Conservation (phyloP, 2,113 vertebrate genomes). For the Dissostichus mawsoni region DNA sequence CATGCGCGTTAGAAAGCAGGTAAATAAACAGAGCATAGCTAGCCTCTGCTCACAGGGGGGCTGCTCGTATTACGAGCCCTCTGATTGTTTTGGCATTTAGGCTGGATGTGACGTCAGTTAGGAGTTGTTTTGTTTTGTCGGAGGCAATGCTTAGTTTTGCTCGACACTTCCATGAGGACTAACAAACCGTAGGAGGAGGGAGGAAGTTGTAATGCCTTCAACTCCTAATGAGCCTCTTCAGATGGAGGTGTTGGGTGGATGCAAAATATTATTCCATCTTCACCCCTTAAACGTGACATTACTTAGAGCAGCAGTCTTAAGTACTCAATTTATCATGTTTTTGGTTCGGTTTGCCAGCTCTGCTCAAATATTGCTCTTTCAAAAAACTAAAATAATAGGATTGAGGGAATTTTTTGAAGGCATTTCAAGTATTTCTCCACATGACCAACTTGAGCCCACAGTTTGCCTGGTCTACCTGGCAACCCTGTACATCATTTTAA, state of each 20-base stretch:
- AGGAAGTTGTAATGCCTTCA: slow-evolving; percentile 16
- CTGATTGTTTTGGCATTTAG: slow-evolving; percentile 67
- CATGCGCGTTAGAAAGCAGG: slow-evolving; percentile 39
- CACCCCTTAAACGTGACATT: not conserved
- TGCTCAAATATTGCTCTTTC: slow-evolving; percentile 5
- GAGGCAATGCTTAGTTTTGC: slow-evolving; percentile 34
- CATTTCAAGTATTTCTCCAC: slow-evolving; percentile 47
- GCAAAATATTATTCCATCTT: slow-evolving; percentile 39
- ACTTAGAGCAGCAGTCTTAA: slow-evolving; percentile 2
- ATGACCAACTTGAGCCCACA: slow-evolving; percentile 37
- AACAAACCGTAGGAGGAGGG: slow-evolving; percentile 12
- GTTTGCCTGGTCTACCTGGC: slow-evolving; percentile 38
- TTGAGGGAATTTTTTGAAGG: not conserved
- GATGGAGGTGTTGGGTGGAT: slow-evolving; percentile 30
- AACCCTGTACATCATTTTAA: slow-evolving; percentile 22
- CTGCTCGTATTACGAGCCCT: slow-evolving; percentile 47
- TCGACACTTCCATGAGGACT: slow-evolving; percentile 22
- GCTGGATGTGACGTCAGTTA: slow-evolving; percentile 44
- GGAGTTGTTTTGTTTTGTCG: slow-evolving; percentile 43
- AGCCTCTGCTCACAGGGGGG: slow-evolving; percentile 29
- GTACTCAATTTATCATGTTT: slow-evolving; percentile 7
- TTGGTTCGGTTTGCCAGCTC: slow-evolving; percentile 17
- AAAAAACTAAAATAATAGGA: slow-evolving; percentile 5
- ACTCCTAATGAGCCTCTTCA: slow-evolving; percentile 48
- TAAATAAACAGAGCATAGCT: slow-evolving; percentile 52